Evolutionary conservation across 2,888 invertebrate genomes (phyloP), one percentile per base, ranked within the genome.

Genomic region (Melanchra persicariae): DNA sequence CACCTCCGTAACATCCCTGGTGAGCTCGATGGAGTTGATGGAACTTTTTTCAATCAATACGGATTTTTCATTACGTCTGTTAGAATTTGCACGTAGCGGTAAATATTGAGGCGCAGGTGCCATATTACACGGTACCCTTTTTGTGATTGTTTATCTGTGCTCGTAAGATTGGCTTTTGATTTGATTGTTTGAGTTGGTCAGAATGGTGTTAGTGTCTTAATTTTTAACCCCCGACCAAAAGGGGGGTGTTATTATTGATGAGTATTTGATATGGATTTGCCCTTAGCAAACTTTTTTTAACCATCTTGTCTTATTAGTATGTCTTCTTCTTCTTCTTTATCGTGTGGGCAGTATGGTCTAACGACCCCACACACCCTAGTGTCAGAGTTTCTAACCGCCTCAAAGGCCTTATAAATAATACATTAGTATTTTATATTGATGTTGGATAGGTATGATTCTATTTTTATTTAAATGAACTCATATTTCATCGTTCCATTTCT

Each of bases 41-140:
- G 49, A 77, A 77, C 62, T 74, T 81, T 81, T 82, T 84, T 66
- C 74, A 81, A 74, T 76, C 81, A 70, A 82, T 81, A 67, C 49
- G 65, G 66, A 69, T 74, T 68, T 81, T 76, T 80, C 81, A 83
- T 70, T 73, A 72, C 80, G 47, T 63, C 60, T 59, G 49, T 68
- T 77, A 63, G 64, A 37, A 61, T 57, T 59, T 67, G 45, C 70
- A 79, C 65, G 67, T 26, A 49, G 55, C 10, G 12, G 64, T 57
- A 24, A 74, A 83, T 71, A 74, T 79, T 70, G 66, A 26, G 19
- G 30, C n/a, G 8, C 22, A 59, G 37, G 40, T 65, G 37, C 17
- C 59, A 30, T 70, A 73, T 70, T 61, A 54, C 45, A 34, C 22
- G 45, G 0, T 57, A 17, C 10, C 10, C 47, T 70, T 77, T 52